Evolutionary conservation across 2,113 vertebrate species (phyloP).

Genomic region (Cynoglossus semilaevis): DNA sequence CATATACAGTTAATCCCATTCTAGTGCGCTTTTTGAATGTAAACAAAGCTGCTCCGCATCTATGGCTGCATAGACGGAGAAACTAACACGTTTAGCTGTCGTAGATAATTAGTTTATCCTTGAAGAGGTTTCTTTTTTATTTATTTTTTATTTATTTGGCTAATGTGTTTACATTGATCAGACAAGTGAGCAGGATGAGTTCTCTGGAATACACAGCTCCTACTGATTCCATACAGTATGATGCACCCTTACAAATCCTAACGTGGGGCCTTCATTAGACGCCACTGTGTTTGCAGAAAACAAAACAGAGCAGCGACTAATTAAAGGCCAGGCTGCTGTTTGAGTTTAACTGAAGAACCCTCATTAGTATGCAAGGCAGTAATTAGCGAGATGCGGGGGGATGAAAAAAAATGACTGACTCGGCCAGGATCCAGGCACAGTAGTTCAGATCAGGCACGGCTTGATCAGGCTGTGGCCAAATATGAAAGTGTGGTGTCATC

Average conservation of each 20-base stretch:
- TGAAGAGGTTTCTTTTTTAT: too few species aligned
- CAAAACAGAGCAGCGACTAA: constrained; percentile 49
- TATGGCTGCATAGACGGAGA: too few species aligned
- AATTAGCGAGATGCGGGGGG: constrained; percentile 46
- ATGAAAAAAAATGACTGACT: constrained; percentile 31
- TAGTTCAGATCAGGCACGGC: constrained; percentile 4
- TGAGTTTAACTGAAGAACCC: constrained; percentile 52
- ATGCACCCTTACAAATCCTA: neutral
- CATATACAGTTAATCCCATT: too few species aligned
- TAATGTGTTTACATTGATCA: too few species aligned
- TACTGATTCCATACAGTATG: too few species aligned
- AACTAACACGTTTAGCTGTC: too few species aligned
- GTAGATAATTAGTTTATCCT: too few species aligned
- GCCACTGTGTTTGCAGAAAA: constrained; percentile 54
- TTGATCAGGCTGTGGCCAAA: neutral
- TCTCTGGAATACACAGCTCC: too few species aligned
- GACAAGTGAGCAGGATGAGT: too few species aligned
- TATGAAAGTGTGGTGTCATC: neutral
- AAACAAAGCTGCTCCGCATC: too few species aligned
- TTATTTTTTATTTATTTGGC: too few species aligned
- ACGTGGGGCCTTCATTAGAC: constrained; percentile 27
- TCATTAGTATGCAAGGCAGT: constrained; percentile 53
- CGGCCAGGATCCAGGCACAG: neutral
- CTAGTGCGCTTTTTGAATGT: too few species aligned
- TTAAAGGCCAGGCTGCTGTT: constrained; percentile 60